Percentiles rank a stretch among this genome's conserved stretches.
These are phyloP conservation scores for Tenthredo scrophulariae DNA, from an alignment of 2,888 invertebrate genomes.

Conservation along the genomic window DNA sequence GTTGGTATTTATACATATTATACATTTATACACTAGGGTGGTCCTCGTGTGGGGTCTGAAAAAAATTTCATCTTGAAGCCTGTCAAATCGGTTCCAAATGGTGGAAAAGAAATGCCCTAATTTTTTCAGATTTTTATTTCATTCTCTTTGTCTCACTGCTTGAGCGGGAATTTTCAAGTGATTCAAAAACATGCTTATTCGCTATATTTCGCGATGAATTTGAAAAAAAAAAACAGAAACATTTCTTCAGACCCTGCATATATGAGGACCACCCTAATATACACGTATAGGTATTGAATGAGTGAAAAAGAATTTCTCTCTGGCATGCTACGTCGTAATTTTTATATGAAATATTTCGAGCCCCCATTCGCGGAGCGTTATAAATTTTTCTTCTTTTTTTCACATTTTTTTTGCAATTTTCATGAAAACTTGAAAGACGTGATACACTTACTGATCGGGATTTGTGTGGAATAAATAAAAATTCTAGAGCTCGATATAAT, in stretches of 20 bases:
- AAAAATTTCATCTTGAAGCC: no score
- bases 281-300: background rate
- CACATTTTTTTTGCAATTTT: background rate
- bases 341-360: constrained; percentile 1
- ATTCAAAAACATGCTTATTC: no score
- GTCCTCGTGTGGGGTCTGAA: no score
- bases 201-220: no score
- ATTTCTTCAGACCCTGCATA: no score
- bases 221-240: no score
- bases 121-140: no score
- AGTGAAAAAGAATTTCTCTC: background rate
- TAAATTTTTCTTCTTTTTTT: background rate
- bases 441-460: background rate
- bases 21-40: background rate
- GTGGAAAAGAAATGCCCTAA: no score
- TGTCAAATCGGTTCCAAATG: no score
- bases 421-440: background rate
- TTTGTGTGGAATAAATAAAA: constrained; percentile 5
- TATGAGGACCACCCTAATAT: no score
- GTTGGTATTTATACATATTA: constrained; percentile 81
- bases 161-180: no score
- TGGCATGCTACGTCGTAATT: background rate
- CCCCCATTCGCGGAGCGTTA: background rate
- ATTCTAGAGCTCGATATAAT: background rate
- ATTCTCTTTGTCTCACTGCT: no score